Evolutionary conservation across 2,888 invertebrate species (phyloP), one percentile per base, ranked within the genome.

Genomic region (Drosophila suboccidentalis): DNA sequence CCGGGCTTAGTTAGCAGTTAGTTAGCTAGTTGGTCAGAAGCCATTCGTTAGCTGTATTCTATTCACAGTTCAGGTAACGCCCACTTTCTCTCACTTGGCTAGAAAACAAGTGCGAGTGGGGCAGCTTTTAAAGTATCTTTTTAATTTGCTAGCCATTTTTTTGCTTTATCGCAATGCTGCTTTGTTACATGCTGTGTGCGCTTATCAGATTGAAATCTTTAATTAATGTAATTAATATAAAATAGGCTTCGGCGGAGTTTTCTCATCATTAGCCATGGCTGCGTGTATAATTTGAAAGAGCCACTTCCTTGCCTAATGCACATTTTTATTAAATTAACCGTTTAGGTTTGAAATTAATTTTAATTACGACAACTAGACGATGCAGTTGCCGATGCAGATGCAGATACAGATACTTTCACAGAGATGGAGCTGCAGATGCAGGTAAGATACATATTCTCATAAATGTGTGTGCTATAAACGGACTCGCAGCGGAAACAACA

Each of bases 321-420:
- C 77, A 71, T 71, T 83, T 72, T 57, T 75, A 87, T 81, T 78
- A 66, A 73, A 78, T 83, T 80, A 72, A 69, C 73, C 78, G 84
- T 76, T 89, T 76, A 69, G 76, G 64, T 69, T 72, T 78, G 60
- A 67, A 78, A 84, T 84, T 89, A 84, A 87, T 89, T 89, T 87
- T 84, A 89, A 84, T 84, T 84, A 84, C 87, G 38, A 55, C 61
- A 63, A 41, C 61, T 44, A 29, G 60, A 44, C 11, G 34, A 32
- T 10, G 19, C 22, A n/a, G 11, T 11, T 44, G 34, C 17, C 43
- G 34, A 10, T 26, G 26, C 15, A n/a, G 26, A 11, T 6, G 13
- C n/a, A 9, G 34, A 22, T 44, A 15, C 11, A n/a, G 8, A 8
- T 44, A 19, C 15, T 13, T 44, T 22, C 19, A 8, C 13, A 13